These are phyloP conservation scores for Drosophila pruinosa DNA, from an alignment of 1,140 invertebrate genomes.

Conservation along the genomic window DNA sequence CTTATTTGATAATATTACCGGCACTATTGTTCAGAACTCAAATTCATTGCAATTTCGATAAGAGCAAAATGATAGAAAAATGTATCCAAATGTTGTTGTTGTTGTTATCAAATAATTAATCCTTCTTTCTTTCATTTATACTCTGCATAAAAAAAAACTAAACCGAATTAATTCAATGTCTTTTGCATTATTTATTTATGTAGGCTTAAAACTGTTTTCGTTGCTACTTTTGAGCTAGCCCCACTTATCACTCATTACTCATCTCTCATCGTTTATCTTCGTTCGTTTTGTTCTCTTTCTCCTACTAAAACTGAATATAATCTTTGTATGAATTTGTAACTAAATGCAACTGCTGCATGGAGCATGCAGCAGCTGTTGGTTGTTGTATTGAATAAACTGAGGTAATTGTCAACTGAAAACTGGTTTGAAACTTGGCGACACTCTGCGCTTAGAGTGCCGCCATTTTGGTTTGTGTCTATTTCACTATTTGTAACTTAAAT, in stretches of 20 bases:
- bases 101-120: constrained; percentile 8
- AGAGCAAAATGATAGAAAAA: constrained; percentile 39
- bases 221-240: constrained; percentile 16
- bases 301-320: constrained; percentile 62
- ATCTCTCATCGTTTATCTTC: not conserved
- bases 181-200: constrained; percentile 9
- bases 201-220: constrained; percentile 22
- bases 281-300: constrained; percentile 8
- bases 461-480: constrained; percentile 73
- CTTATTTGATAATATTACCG: constrained; percentile 72
- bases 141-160: not conserved
- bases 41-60: constrained; percentile 39
- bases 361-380: constrained; percentile 21
- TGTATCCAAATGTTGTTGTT: constrained; percentile 54
- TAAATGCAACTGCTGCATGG: constrained; percentile 29
- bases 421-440: constrained; percentile 63
- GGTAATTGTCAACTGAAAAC: constrained; percentile 61
- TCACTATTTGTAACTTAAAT: constrained; percentile 81
- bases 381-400: constrained; percentile 68
- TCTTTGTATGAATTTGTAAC: constrained; percentile 73
- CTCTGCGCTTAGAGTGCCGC: constrained; percentile 17
- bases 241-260: not conserved
- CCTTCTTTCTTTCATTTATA: not conserved
- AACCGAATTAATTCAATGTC: constrained; percentile 11
- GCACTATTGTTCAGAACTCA: constrained; percentile 78